Base-by-base conservation (phyloP, 2,888 invertebrate genomes). In the Archips crataeganus region DNA sequence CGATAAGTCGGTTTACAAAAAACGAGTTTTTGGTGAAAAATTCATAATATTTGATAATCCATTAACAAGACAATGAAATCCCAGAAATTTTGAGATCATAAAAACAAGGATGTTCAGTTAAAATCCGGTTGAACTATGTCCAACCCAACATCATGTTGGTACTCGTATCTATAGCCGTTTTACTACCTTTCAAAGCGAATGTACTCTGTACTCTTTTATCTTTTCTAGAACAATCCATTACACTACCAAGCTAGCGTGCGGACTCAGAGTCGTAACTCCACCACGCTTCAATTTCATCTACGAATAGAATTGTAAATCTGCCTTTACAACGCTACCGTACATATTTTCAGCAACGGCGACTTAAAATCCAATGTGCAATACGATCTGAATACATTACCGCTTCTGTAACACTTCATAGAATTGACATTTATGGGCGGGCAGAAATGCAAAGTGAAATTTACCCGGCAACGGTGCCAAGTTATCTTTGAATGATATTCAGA, bases 331-430 rank as follows among this genome's bases (percentile, higher is more conserved):
- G 36, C 45, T 8, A 70, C 11, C 42, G 68, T 65, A 74, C 61
- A 74, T 60, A 69, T 70, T 74, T 74, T 70, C 65, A 74, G 70
- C 70, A 70, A 69, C 49, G 45, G 34, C 54, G 60, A 69, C 65
- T 74, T 74, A 74, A 76, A 71, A 72, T 76, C 76, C 76, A 76
- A 76, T 74, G 72, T 74, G 70, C 76, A 76, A 76, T 76, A 74
- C 71, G 54, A 74, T 70, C 63, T 62, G 76, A 74, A 76, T 76
- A 74, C 72, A 75, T 76, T 76, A 76, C 66, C 6, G 59, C 42
- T 59, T 70, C 71, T 74, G 74, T 69, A 64, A 72, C 66, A 70
- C 74, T 74, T 61, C 65, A 64, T 74, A 70, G 70, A 64, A 70
- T 70, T 61, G 59, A 69, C 69, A 49, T 69, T 74, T 74, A 74